These are phyloP conservation scores for Camponotus pennsylvanicus DNA, from an alignment of 1,140 invertebrate species.

Conservation along the genomic window DNA sequence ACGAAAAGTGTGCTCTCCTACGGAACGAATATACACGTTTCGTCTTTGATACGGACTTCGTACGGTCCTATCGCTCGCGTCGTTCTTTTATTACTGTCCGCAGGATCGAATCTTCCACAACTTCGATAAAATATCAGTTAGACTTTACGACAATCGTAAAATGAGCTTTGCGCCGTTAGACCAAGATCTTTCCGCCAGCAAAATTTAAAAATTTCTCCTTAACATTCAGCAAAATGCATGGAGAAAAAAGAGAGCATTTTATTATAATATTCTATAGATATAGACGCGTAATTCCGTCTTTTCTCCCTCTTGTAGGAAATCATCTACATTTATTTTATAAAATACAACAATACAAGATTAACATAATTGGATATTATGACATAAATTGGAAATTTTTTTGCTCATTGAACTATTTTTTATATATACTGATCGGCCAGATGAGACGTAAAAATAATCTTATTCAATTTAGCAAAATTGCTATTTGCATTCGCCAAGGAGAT, in stretches of 20 bases:
- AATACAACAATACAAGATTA: neutral
- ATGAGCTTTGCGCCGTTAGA: slow-evolving; percentile 46
- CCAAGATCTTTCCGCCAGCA: neutral
- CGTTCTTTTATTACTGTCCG: slow-evolving; percentile 48
- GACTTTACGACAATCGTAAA: slow-evolving; percentile 72
- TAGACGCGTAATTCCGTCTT: neutral
- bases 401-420: neutral
- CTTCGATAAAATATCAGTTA: slow-evolving; percentile 67
- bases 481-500: slow-evolving; percentile 16
- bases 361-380: neutral
- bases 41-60: slow-evolving; percentile 4
- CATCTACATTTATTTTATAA: neutral
- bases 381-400: neutral
- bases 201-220: slow-evolving; percentile 15
- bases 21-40: neutral
- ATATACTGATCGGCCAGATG: neutral
- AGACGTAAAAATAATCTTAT: neutral
- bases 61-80: neutral
- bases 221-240: neutral
- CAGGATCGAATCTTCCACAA: slow-evolving; percentile 43
- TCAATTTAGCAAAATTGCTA: neutral
- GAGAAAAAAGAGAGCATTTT: no score
- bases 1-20: neutral
- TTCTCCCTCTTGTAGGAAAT: no score
- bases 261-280: slow-evolving; percentile 1